Evolutionary conservation across 92 coral and sea anemone genomes (phyloP).

Genomic region (Meandrina meandrites): DNA sequence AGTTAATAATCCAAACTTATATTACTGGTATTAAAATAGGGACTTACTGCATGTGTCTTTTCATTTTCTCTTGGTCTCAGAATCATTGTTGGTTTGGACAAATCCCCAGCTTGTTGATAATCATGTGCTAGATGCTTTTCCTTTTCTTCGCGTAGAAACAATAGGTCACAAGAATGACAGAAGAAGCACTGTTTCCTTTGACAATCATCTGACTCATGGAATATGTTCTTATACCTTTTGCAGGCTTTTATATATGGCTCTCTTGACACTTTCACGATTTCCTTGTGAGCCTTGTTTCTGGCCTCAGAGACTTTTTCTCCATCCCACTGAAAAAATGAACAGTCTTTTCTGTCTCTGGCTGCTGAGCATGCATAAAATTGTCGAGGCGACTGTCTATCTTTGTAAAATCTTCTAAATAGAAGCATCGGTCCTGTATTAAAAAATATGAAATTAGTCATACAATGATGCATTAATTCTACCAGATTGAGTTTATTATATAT

Average conservation of each 20-base stretch:
- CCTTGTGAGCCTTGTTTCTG: slow-evolving; percentile 74
- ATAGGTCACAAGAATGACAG: slow-evolving; percentile 83
- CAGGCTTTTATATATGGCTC: slow-evolving; percentile 46
- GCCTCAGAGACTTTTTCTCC: slow-evolving; percentile 79
- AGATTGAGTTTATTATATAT: no score
- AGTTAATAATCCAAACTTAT: no score
- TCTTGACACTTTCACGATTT: slow-evolving; percentile 68
- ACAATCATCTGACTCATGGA: slow-evolving; percentile 31
- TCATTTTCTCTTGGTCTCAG: slow-evolving; percentile 87
- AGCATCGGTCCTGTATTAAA: slow-evolving; percentile 89
- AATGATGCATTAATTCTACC: not conserved
- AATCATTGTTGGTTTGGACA: slow-evolving; percentile 75
- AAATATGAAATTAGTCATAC: not conserved
- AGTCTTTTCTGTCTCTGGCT: slow-evolving; percentile 86
- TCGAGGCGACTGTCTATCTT: slow-evolving; percentile 71
- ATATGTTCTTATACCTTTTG: slow-evolving; percentile 37
- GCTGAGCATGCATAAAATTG: slow-evolving; percentile 96
- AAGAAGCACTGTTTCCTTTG: slow-evolving; percentile 45
- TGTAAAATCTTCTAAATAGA: slow-evolving; percentile 91
- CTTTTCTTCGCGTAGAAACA: slow-evolving; percentile 53
- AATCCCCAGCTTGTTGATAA: slow-evolving; percentile 41
- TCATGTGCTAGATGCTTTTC: slow-evolving; percentile 65
- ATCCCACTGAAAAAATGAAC: slow-evolving; percentile 96
- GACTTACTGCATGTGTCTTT: slow-evolving; percentile 87
- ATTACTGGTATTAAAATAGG: no score